A percentile compares a stretch with the other conserved stretches of the same genome.
Evolutionary conservation across 2,113 vertebrate genomes (phyloP).

Genomic region (Meleagris gallopavo): DNA sequence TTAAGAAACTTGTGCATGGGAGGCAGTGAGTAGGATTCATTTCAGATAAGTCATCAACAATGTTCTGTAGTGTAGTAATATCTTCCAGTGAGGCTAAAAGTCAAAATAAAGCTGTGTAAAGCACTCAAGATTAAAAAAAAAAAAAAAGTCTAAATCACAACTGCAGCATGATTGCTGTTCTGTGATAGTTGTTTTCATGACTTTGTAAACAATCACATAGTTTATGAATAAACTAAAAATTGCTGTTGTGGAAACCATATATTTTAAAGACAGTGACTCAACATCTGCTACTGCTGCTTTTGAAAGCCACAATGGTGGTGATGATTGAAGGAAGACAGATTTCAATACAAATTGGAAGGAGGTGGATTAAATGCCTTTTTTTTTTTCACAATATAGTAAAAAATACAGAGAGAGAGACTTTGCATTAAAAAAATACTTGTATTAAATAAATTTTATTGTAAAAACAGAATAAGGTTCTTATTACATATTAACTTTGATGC

Average conservation of each 20-base stretch:
- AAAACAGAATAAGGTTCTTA: neutral
- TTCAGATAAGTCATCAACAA: neutral
- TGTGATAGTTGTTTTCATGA: neutral
- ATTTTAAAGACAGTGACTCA: neutral
- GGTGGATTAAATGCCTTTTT: neutral
- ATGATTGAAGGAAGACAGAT: neutral
- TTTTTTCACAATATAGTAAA: neutral
- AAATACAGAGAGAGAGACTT: neutral
- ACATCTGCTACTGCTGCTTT: neutral
- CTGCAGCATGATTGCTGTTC: neutral
- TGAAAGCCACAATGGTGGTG: neutral
- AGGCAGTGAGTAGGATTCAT: neutral
- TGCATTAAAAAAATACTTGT: neutral
- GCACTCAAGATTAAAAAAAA: neutral
- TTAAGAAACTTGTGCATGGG: fast-evolving
- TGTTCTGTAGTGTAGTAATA: neutral
- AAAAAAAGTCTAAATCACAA: neutral
- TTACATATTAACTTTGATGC: neutral
- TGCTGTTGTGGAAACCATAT: neutral
- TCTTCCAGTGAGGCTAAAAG: neutral
- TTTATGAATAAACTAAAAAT: neutral
- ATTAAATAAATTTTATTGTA: neutral
- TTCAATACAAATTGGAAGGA: neutral
- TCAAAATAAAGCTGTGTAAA: neutral
- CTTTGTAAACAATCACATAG: neutral